These are phyloP conservation scores for Spilosoma lubricipeda DNA, from an alignment of 2,888 invertebrate genomes.

Conservation along the genomic window DNA sequence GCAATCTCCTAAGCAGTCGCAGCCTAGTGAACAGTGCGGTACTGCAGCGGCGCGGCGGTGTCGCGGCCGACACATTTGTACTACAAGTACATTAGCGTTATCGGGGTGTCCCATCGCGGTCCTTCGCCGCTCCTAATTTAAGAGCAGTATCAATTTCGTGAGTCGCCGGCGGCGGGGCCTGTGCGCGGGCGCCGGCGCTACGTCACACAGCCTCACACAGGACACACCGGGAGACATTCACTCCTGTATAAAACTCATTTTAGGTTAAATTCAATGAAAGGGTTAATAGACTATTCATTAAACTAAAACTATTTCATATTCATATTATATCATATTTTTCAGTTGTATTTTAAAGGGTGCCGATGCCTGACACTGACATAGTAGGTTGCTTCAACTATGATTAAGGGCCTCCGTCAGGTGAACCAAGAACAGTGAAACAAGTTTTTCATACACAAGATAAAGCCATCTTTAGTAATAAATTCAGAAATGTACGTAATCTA, in stretches of 20 bases:
- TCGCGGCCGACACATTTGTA: slow-evolving; percentile 55
- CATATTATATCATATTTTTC: too few relatives aligned
- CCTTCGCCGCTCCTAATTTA: slow-evolving; percentile 54
- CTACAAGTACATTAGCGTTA: slow-evolving; percentile 60
- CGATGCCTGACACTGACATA: background rate
- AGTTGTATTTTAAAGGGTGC: background rate
- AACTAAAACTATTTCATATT: background rate
- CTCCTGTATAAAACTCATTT: background rate
- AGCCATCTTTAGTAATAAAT: background rate
- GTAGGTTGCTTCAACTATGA: background rate
- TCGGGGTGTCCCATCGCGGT: slow-evolving; percentile 48
- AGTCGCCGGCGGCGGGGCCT: slow-evolving; percentile 26
- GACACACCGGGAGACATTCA: slow-evolving; percentile 40
- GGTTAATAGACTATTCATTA: background rate
- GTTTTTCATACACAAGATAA: background rate
- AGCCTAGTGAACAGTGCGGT: slow-evolving; percentile 9
- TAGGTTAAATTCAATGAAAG: slow-evolving; percentile 5
- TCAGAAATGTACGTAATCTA: background rate
- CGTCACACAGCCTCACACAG: slow-evolving; percentile 22
- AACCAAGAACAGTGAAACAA: too few relatives aligned
- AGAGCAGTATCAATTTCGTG: slow-evolving; percentile 53
- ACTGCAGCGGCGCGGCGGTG: slow-evolving; percentile 21
- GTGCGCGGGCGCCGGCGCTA: slow-evolving; percentile 61
- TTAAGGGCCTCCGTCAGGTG: background rate
- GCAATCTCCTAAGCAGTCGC: background rate